Evolutionary conservation across 2,797 vertebrate genomes (phyloP), one percentile per base, ranked within the genome.

Genomic region (Catamblyrhynchus diadema): DNA sequence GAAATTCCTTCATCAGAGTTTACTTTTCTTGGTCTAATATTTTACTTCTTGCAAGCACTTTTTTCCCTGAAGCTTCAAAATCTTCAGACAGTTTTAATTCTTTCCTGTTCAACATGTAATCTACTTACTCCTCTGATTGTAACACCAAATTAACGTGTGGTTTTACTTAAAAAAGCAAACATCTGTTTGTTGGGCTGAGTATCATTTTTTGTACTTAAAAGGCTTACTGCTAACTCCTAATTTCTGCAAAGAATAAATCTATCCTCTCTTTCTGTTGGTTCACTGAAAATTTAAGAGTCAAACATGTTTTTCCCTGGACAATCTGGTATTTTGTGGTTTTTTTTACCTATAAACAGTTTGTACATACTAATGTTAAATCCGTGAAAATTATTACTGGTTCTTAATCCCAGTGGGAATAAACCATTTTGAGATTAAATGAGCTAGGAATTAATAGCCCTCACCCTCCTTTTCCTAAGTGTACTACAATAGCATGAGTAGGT

Each of bases 271-370:
- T 72, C 47, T 66, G 5, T 20, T 54, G 12, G 14, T 51, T 88
- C 47, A 23, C 18, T 30, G 64, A 66, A 80, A 71, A 39, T 23
- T 62, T 61, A 32, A 20, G 20, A 57, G 15, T 57, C 17, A 61
- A 80, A 15, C 17, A 15, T 6, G 0, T 28, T 42, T 83, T 45
- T 24, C 13, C 28, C 24, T 37, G n/a, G 35, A 41, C 30, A 24
- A 59, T 35, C 14, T 60, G 14, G 12, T 35, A 50, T 33, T 39
- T 30, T 7, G 1, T 7, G 2, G 39, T 59, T 42, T 2, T 0
- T 32, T 70, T 54, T 44, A 28, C 18, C 8, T n/a, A 37, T 18
- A 59, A 50, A 47, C 10, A 19, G 6, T 64, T 82, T 74, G 41
- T 71, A 53, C 33, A 14, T 33, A 19, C 4, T 62, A 32, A 77